Conservation (phyloP, 2,797 vertebrate genomes). For the Falco peregrinus region DNA sequence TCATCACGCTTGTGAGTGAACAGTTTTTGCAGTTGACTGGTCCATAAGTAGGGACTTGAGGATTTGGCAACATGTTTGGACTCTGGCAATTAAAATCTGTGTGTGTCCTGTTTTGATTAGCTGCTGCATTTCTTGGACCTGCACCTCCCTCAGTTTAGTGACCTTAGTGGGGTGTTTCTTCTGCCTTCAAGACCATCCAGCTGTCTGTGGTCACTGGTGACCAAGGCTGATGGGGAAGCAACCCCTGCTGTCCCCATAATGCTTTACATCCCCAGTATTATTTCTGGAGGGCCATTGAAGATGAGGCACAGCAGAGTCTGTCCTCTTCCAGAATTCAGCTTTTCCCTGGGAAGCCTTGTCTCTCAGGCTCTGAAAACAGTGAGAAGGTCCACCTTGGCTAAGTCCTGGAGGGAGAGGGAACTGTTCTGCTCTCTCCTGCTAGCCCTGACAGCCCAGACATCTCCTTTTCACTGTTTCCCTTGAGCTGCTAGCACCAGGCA, state of each 20-base stretch:
- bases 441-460: neutral
- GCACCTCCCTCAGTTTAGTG: neutral
- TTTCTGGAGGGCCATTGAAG: neutral
- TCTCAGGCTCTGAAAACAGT: neutral
- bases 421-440: neutral
- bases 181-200: neutral
- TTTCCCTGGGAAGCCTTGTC: neutral
- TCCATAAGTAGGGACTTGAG: neutral
- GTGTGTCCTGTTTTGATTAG: neutral
- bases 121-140: neutral
- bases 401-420: neutral
- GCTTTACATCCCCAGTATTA: neutral
- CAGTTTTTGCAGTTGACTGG: rapidly evolving
- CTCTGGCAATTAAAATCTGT: neutral
- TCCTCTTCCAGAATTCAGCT: neutral
- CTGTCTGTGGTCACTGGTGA: neutral
- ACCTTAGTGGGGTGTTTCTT: neutral
- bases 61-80: neutral
- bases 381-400: neutral
- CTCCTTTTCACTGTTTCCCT: neutral
- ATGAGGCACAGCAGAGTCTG: rapidly evolving
- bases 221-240: neutral
- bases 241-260: rapidly evolving
- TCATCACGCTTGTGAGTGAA: neutral
- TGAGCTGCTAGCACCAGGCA: neutral